These are phyloP conservation scores for Eubucco bourcierii DNA, from an alignment of 2,113 vertebrate species.

Conservation along the genomic window DNA sequence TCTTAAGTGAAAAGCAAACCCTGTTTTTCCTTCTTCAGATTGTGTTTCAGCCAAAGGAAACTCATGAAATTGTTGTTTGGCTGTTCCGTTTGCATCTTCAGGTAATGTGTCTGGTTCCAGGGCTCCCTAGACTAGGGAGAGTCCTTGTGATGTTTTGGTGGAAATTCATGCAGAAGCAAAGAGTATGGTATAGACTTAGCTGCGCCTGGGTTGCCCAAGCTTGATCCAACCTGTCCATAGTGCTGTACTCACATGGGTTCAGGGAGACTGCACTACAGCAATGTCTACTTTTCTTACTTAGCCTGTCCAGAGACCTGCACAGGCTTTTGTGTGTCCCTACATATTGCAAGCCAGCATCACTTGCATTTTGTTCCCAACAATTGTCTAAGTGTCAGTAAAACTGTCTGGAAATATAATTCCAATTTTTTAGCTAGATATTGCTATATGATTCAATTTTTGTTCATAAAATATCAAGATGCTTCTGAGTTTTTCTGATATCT, in stretches of 20 bases:
- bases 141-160: not conserved
- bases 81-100: not conserved
- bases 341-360: not conserved
- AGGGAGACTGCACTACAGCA: fast-evolving
- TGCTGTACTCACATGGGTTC: fast-evolving
- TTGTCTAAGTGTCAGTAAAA: not conserved
- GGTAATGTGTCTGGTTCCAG: fast-evolving
- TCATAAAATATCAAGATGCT: not conserved
- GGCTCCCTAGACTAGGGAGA: not conserved
- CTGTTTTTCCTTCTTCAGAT: not conserved
- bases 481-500: not conserved
- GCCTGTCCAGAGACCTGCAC: not conserved
- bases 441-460: not conserved
- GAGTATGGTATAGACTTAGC: not conserved
- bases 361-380: not conserved
- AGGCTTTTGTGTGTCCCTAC: not conserved
- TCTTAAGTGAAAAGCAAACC: not conserved
- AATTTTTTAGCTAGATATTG: not conserved
- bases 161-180: not conserved
- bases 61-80: not conserved
- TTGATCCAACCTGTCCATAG: too few relatives aligned
- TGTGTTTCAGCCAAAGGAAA: not conserved
- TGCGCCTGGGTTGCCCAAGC: not conserved
- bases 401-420: fast-evolving
- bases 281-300: fast-evolving